phyloP scores from a whole-genome alignment of 2,888 invertebrate species.

The Scaptomyza cyrtandrae region DNA sequence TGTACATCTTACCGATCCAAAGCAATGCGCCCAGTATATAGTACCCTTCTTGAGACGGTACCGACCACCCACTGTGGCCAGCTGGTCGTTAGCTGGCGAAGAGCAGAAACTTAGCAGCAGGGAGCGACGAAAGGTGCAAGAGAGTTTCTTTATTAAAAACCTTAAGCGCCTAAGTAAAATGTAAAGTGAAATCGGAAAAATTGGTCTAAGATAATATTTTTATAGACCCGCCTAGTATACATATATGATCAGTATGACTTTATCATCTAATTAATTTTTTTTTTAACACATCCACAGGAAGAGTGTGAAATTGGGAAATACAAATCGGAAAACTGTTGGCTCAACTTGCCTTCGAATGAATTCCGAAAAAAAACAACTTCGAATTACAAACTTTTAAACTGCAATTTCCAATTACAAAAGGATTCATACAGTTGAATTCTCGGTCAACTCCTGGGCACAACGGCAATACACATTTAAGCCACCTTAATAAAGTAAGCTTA shows the following conservation, averaged over 20 bases:
- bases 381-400: too few species aligned
- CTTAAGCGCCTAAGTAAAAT: conserved; percentile 37
- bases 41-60: conserved; percentile 60
- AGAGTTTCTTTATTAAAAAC: conserved; percentile 30
- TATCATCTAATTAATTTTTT: too few species aligned
- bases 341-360: conserved; percentile 27
- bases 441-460: conserved; percentile 15
- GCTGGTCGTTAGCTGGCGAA: conserved; percentile 48
- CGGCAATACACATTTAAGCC: conserved; percentile 18
- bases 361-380: conserved; percentile 51
- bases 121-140: conserved; percentile 20
- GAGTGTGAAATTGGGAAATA: conserved; percentile 33
- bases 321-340: conserved; percentile 42
- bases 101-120: conserved; percentile 15
- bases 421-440: conserved; percentile 37
- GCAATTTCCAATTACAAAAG: conserved; percentile 72
- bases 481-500: neutral
- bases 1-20: conserved; percentile 88
- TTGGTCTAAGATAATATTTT: neutral
- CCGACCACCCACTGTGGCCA: conserved; percentile 42
- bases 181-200: conserved; percentile 1
- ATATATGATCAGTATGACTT: too few species aligned
- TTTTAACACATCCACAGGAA: too few species aligned
- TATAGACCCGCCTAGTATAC: neutral
- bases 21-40: conserved; percentile 85